Percentiles rank a stretch among this genome's conserved stretches.
Evolutionary conservation across 2,113 vertebrate genomes (phyloP).

Genomic region (Echinops telfairi): DNA sequence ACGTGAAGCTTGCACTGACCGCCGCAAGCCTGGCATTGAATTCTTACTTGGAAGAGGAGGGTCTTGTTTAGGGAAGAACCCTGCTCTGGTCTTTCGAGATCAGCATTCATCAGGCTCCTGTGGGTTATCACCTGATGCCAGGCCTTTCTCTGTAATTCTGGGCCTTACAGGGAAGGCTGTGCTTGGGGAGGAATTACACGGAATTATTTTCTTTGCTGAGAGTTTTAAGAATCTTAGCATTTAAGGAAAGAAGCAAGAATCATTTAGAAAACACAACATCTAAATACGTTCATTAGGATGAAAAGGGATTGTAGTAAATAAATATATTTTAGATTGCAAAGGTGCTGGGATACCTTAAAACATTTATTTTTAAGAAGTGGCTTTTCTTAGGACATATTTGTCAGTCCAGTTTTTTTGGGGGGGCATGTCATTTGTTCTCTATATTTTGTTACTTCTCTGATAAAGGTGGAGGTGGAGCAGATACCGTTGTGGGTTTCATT

Average conservation of each 20-base stretch:
- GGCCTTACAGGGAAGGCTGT: background rate
- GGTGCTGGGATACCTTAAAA: slow-evolving; percentile 6
- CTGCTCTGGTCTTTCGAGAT: background rate
- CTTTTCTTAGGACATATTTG: background rate
- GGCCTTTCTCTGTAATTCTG: background rate
- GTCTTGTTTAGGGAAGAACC: background rate
- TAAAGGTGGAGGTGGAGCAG: background rate
- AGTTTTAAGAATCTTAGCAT: slow-evolving; percentile 41
- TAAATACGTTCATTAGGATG: background rate
- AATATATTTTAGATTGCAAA: background rate
- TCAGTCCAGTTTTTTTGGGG: background rate
- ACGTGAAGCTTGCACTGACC: background rate
- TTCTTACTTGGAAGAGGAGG: slow-evolving; percentile 19
- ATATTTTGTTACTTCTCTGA: background rate
- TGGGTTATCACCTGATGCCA: background rate
- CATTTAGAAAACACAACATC: background rate
- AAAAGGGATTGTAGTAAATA: background rate
- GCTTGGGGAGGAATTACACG: background rate
- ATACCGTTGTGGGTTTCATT: slow-evolving; percentile 3
- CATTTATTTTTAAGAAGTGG: slow-evolving; percentile 15
- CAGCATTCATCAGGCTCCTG: background rate
- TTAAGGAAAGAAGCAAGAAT: slow-evolving; percentile 15
- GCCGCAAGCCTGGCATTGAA: background rate
- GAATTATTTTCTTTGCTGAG: background rate
- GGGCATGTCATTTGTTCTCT: background rate